Evolutionary conservation across 1,140 invertebrate species (phyloP).

Genomic region (Megalonaias nervosa): DNA sequence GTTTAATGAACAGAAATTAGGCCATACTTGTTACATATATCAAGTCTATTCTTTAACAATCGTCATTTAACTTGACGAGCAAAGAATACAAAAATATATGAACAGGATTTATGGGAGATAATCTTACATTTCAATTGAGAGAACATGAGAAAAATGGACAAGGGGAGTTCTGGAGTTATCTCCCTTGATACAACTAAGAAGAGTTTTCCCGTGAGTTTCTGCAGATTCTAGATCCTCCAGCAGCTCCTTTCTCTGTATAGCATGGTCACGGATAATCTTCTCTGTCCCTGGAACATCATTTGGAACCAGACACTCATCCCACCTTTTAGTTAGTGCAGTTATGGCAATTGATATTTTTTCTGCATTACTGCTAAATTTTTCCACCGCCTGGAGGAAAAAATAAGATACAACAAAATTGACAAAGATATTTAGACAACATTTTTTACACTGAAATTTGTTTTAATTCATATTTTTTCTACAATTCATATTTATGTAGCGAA

Average conservation of each 20-base stretch:
- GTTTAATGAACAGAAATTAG: too few relatives aligned
- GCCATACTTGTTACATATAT: too few relatives aligned
- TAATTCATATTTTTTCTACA: too few relatives aligned
- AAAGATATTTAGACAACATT: too few relatives aligned
- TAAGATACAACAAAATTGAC: not conserved
- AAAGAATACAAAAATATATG: not conserved
- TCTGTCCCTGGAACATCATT: conserved; percentile 82
- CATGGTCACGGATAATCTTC: conserved; percentile 61
- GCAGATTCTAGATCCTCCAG: conserved; percentile 87
- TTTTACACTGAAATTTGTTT: too few relatives aligned
- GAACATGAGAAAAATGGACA: conserved; percentile 82
- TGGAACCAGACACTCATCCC: conserved; percentile 85
- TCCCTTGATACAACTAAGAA: conserved; percentile 76
- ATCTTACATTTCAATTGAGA: conserved; percentile 88
- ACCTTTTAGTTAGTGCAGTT: conserved; percentile 73
- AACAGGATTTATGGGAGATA: conserved; percentile 14
- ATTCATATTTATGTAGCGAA: too few relatives aligned
- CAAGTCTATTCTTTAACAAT: too few relatives aligned
- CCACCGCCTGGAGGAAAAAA: conserved; percentile 83
- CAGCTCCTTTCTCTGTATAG: conserved; percentile 76
- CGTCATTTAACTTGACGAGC: too few relatives aligned
- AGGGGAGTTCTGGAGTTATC: conserved; percentile 61
- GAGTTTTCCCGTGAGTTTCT: conserved; percentile 86
- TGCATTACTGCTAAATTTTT: conserved; percentile 93
- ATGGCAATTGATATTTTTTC: conserved; percentile 87